Evolutionary conservation across 2,888 invertebrate genomes (phyloP).

Genomic region (Brachyptera putata): DNA sequence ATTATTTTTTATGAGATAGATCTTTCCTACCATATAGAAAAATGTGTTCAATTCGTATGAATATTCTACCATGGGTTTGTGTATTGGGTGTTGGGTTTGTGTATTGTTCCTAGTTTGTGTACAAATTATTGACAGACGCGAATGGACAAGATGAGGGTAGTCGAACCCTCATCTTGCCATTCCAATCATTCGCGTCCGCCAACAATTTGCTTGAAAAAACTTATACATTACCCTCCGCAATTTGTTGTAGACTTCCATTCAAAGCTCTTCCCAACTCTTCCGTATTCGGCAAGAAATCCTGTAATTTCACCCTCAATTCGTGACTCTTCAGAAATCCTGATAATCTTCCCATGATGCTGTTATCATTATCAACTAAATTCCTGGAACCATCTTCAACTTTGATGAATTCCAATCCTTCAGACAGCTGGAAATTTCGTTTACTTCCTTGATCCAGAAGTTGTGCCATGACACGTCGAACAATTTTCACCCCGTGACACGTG

Average conservation of each 20-base stretch:
- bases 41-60: neutral
- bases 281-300: slow-evolving; percentile 59
- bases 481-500: slow-evolving; percentile 50
- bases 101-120: neutral
- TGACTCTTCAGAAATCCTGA: slow-evolving; percentile 66
- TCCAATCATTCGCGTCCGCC: neutral
- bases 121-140: neutral
- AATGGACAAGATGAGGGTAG: neutral
- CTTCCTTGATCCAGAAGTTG: slow-evolving; percentile 53
- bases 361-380: slow-evolving; percentile 42
- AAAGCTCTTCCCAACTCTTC: slow-evolving; percentile 52
- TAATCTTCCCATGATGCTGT: slow-evolving; percentile 53
- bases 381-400: slow-evolving; percentile 49
- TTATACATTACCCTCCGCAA: slow-evolving; percentile 6
- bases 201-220: neutral
- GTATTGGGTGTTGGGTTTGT: neutral
- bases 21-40: too few relatives aligned
- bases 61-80: too few relatives aligned
- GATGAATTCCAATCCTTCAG: slow-evolving; percentile 62
- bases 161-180: neutral
- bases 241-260: slow-evolving; percentile 50
- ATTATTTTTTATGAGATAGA: too few relatives aligned
- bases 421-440: slow-evolving; percentile 46
- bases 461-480: slow-evolving; percentile 50
- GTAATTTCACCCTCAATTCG: slow-evolving; percentile 66